A percentile compares a stretch with the other conserved stretches of the same genome.
phyloP scores from a whole-genome alignment of 1,140 invertebrate genomes.

The Lordiphosa stackelbergi region DNA sequence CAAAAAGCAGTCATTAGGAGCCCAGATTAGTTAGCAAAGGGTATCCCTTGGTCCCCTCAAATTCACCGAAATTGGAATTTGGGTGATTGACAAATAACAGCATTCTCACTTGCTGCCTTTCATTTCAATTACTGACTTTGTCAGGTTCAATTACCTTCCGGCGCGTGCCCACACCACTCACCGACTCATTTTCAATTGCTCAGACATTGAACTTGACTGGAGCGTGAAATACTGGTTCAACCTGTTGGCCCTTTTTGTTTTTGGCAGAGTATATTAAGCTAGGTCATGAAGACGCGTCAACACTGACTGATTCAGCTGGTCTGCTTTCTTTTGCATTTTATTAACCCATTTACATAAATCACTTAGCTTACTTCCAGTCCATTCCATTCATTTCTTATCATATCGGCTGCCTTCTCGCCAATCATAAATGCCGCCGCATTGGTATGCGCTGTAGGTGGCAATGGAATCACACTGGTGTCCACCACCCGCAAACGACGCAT shows the following conservation, averaged over 20 bases:
- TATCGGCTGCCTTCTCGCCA: slow-evolving; percentile 90
- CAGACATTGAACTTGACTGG: slow-evolving; percentile 40
- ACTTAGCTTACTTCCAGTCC: slow-evolving; percentile 33
- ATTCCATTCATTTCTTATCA: slow-evolving; percentile 83
- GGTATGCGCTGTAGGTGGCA: slow-evolving; percentile 83
- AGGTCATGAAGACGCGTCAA: slow-evolving; percentile 35
- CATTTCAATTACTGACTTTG: no score
- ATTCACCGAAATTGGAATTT: slow-evolving; percentile 1
- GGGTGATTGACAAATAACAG: slow-evolving; percentile 31
- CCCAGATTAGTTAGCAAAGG: no score
- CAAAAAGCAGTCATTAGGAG: no score
- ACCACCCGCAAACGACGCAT: slow-evolving; percentile 84
- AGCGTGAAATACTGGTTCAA: slow-evolving; percentile 11
- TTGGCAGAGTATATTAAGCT: slow-evolving; percentile 38
- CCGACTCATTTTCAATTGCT: slow-evolving; percentile 1
- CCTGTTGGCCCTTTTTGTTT: slow-evolving; percentile 13
- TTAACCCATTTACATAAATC: slow-evolving; percentile 51
- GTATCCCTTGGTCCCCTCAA: no score
- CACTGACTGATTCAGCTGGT: no score
- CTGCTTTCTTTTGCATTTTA: slow-evolving; percentile 31
- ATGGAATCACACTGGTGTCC: slow-evolving; percentile 87
- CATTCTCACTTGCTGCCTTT: slow-evolving; percentile 33
- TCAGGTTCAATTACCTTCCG: slow-evolving; percentile 43
- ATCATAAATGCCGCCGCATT: slow-evolving; percentile 89
- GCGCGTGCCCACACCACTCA: slow-evolving; percentile 24